Conservation (phyloP, 2,888 invertebrate species). For the Drosophila mulleri region DNA sequence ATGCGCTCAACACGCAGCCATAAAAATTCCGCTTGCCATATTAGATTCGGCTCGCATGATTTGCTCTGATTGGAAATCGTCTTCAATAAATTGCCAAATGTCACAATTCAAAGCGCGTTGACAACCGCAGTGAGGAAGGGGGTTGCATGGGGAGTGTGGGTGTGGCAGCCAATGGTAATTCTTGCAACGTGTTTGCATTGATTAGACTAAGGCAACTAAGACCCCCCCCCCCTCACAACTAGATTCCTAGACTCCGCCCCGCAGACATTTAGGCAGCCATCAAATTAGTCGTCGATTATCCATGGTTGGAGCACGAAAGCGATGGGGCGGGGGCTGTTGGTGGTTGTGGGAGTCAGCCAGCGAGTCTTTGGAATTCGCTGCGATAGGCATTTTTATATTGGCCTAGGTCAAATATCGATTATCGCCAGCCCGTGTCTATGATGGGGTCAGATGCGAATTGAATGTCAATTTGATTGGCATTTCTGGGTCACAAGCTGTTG, state of each 20-base stretch:
- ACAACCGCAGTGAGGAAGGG: constrained; percentile 32
- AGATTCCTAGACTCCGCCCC: constrained; percentile 2
- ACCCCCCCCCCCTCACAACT: too few relatives aligned
- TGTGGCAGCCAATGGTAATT: constrained; percentile 38
- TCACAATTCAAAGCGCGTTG: constrained; percentile 63
- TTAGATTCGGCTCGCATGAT: constrained; percentile 69
- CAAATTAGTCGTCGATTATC: constrained; percentile 78
- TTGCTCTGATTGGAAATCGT: constrained; percentile 77
- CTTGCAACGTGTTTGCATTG: constrained; percentile 73
- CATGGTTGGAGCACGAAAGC: not conserved
- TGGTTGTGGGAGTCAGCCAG: constrained; percentile 20
- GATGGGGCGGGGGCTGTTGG: not conserved
- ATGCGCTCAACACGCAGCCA: constrained; percentile 65
- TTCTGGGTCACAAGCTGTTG: constrained; percentile 46
- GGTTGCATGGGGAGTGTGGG: not conserved
- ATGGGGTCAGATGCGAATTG: constrained; percentile 74
- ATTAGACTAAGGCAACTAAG: constrained; percentile 42
- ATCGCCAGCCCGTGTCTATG: constrained; percentile 53
- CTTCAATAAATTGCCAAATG: constrained; percentile 80
- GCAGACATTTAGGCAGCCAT: constrained; percentile 51
- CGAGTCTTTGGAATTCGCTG: constrained; percentile 22
- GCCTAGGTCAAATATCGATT: constrained; percentile 81
- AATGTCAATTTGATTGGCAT: constrained; percentile 77
- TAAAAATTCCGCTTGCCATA: constrained; percentile 76
- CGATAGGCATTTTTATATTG: constrained; percentile 66